Percentiles rank a stretch among this genome's conserved stretches.
Conservation (phyloP, 2,797 vertebrate species). For the Vireo griseus region DNA sequence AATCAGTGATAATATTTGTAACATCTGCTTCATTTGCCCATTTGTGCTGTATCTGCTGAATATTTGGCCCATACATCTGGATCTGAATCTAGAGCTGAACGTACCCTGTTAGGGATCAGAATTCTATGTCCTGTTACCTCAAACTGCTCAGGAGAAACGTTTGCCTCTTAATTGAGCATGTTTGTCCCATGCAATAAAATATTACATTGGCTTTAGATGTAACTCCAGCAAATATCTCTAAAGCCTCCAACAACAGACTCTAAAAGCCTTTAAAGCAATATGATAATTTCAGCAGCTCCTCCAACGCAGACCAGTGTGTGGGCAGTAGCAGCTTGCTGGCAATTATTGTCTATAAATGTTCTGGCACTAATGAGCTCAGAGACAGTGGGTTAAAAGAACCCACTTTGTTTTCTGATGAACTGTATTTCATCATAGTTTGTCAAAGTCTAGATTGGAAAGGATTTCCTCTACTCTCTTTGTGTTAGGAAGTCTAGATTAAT, state of each 20-base stretch:
- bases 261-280: not conserved
- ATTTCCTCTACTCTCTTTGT: conserved; percentile 16
- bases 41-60: not conserved
- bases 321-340: not conserved
- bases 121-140: not conserved
- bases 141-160: not conserved
- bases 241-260: not conserved
- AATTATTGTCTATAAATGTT: not conserved
- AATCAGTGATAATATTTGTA: not conserved
- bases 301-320: not conserved
- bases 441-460: not conserved
- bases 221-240: not conserved
- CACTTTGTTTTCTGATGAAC: no score
- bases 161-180: not conserved
- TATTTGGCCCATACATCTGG: not conserved
- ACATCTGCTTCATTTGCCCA: not conserved
- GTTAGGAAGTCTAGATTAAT: not conserved
- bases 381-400: not conserved
- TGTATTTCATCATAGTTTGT: not conserved
- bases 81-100: not conserved
- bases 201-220: not conserved
- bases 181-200: not conserved
- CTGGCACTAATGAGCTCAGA: not conserved
- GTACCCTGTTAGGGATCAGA: rapidly evolving
- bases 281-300: not conserved